Conservation (phyloP, 2,113 vertebrate species). For the Channa argus region DNA sequence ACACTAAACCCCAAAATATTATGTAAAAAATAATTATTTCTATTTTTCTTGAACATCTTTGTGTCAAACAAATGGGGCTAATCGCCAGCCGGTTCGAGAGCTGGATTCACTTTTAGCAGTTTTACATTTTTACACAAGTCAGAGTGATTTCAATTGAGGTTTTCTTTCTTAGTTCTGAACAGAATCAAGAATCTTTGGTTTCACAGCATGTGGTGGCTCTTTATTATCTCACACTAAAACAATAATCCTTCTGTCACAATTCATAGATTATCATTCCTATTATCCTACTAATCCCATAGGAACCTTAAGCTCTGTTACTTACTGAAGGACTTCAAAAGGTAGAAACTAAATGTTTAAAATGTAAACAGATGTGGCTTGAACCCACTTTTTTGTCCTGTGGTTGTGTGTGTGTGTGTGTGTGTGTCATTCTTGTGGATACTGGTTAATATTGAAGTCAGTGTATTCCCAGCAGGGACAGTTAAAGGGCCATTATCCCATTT, state of each 20-base stretch:
- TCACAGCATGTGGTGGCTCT: not conserved
- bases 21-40: too few species aligned
- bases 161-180: not conserved
- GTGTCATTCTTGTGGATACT: conserved; percentile 15
- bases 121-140: not conserved
- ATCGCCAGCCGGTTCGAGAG: too few species aligned
- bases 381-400: not conserved
- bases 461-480: not conserved
- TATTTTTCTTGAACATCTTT: too few species aligned
- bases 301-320: not conserved
- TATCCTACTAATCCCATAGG: not conserved
- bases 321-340: conserved; percentile 3
- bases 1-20: too few species aligned
- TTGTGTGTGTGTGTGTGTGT: not conserved
- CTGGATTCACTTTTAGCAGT: not conserved
- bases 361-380: conserved; percentile 13
- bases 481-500: conserved; percentile 3
- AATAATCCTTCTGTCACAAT: not conserved
- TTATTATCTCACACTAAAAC: not conserved
- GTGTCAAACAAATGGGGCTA: too few species aligned
- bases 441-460: not conserved
- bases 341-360: conserved; percentile 7
- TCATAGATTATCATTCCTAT: not conserved
- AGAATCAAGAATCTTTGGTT: not conserved
- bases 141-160: not conserved